Percentiles rank a stretch among this genome's conserved stretches.
Evolutionary conservation across 64 coral and sea anemone species (phyloP).

Genomic region (Acropora tenuis): DNA sequence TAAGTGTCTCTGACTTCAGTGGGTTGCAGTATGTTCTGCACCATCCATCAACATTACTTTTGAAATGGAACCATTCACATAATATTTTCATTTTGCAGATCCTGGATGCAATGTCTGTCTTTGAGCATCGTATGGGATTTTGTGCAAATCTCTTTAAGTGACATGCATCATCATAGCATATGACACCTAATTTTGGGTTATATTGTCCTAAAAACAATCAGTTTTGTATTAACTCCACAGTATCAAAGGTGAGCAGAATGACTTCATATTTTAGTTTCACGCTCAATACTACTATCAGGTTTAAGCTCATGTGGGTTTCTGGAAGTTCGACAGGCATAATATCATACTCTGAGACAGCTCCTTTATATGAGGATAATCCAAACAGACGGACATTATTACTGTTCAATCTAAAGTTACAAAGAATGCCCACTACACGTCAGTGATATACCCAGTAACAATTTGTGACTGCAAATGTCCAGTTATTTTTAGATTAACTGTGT

Average conservation of each 20-base stretch:
- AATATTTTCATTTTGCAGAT: conserved; percentile 5
- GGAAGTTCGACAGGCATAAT: too few relatives aligned
- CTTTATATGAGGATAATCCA: not conserved
- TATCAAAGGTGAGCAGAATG: too few relatives aligned
- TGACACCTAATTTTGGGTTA: not conserved
- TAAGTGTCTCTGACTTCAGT: conserved; percentile 4
- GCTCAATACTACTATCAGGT: too few relatives aligned
- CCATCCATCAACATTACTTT: conserved; percentile 28
- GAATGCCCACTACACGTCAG: not conserved
- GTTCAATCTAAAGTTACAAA: not conserved
- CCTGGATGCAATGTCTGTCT: not conserved
- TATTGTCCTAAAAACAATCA: too few relatives aligned
- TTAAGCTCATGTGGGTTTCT: too few relatives aligned
- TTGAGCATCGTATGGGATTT: not conserved
- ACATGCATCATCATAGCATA: not conserved
- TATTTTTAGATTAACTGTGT: not conserved
- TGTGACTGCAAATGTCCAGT: not conserved
- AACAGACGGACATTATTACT: not conserved
- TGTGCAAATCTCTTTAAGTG: not conserved
- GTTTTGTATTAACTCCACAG: too few relatives aligned
- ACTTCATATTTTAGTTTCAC: too few relatives aligned
- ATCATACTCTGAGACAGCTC: too few relatives aligned
- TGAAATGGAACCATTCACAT: conserved; percentile 29
- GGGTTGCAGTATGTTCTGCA: conserved; percentile 29
- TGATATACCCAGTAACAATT: not conserved